These are phyloP conservation scores for Platycercus adscitus DNA, from an alignment of 2,113 vertebrate genomes.

Conservation along the genomic window DNA sequence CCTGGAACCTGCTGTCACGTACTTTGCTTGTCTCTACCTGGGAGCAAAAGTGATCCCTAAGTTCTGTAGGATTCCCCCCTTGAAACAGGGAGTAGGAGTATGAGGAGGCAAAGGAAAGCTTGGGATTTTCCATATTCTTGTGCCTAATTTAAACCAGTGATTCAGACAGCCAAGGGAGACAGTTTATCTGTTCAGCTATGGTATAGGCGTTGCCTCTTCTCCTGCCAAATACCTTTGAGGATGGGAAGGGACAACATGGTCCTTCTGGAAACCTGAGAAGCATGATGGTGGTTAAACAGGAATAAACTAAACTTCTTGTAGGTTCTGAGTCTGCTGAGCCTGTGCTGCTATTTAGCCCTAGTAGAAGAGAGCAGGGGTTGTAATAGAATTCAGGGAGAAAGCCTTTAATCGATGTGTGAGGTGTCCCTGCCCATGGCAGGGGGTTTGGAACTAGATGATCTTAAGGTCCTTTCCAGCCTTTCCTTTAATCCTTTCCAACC, in stretches of 20 bases:
- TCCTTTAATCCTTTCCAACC: neutral
- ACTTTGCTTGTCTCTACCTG: neutral
- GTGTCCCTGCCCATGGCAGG: neutral
- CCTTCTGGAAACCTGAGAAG: neutral
- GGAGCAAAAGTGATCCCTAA: neutral
- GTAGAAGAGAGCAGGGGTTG: neutral
- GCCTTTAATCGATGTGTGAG: neutral
- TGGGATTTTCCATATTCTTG: conserved; percentile 34
- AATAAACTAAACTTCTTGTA: neutral
- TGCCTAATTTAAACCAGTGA: neutral
- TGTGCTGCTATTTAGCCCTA: neutral
- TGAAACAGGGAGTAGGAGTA: neutral
- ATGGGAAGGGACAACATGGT: neutral
- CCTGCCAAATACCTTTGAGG: conserved; percentile 31
- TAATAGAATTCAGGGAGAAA: neutral
- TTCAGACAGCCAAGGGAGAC: conserved; percentile 4
- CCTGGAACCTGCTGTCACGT: neutral
- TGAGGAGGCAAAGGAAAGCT: neutral
- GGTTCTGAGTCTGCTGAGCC: neutral
- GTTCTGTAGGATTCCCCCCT: neutral
- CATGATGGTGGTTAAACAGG: neutral
- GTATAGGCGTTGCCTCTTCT: conserved; percentile 16
- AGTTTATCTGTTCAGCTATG: conserved; percentile 13
- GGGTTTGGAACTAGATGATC: neutral
- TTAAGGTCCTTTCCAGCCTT: neutral